Evolutionary conservation across 2,113 vertebrate genomes (phyloP).

Genomic region (Pseudopodoces humilis): DNA sequence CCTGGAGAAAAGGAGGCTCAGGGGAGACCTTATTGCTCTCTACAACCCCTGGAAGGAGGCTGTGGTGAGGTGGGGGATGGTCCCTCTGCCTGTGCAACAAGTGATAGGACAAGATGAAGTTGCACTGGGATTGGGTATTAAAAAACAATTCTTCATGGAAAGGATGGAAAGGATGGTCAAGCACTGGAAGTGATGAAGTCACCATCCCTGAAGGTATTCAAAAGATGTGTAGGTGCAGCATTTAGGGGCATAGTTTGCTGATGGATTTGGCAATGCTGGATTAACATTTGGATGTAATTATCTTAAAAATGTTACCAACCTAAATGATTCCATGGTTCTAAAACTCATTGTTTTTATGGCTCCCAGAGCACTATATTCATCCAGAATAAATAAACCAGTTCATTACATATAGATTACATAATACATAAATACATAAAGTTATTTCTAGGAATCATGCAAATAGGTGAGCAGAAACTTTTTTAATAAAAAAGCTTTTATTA

Average conservation of each 20-base stretch:
- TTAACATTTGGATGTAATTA: neutral
- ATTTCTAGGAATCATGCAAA: neutral
- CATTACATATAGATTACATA: neutral
- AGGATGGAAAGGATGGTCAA: neutral
- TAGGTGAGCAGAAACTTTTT: neutral
- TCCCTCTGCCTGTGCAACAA: neutral
- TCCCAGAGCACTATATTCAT: neutral
- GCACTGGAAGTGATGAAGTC: neutral
- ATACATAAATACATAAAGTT: neutral
- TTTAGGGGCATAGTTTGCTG: neutral
- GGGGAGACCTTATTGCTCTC: rapidly evolving
- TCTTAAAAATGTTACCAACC: neutral
- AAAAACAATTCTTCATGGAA: neutral
- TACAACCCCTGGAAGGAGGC: neutral
- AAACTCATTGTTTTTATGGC: neutral
- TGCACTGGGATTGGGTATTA: neutral
- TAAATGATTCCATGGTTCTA: neutral
- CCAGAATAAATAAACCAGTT: neutral
- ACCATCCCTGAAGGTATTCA: neutral
- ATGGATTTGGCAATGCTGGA: neutral
- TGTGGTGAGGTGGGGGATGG: neutral
- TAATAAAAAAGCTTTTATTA: neutral
- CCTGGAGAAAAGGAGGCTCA: neutral
- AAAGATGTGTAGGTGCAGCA: neutral
- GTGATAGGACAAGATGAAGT: rapidly evolving